phyloP scores from a whole-genome alignment of 2,888 invertebrate genomes.

The Lasioglossum morio region DNA sequence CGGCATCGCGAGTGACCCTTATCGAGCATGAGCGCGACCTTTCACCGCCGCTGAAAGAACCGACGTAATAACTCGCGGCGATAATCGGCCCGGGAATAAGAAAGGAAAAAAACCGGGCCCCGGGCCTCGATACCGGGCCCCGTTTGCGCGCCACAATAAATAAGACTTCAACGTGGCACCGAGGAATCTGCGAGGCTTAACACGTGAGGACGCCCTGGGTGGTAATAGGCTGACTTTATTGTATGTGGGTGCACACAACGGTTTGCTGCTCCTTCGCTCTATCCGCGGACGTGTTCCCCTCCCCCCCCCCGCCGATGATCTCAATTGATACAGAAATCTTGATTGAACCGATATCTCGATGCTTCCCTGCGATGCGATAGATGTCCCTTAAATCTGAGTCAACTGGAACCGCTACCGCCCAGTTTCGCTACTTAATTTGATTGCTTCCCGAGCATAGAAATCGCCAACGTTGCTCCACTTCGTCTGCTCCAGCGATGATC shows the following conservation, averaged over 20 bases:
- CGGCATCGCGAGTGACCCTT: constrained; percentile 76
- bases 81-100: constrained; percentile 73
- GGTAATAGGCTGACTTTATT: constrained; percentile 77
- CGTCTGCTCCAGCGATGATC: background rate
- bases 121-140: constrained; percentile 54
- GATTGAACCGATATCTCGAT: constrained; percentile 1
- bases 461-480: background rate
- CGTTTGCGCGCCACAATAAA: constrained; percentile 75
- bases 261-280: constrained; percentile 47
- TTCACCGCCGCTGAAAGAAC: constrained; percentile 74
- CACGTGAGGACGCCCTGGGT: constrained; percentile 76
- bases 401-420: background rate
- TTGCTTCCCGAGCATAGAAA: background rate
- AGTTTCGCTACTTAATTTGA: background rate
- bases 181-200: constrained; percentile 68
- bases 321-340: constrained; percentile 23
- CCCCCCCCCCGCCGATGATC: constrained; percentile 23
- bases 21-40: constrained; percentile 77
- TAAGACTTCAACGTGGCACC: constrained; percentile 78
- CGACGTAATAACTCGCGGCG: constrained; percentile 78
- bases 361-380: background rate
- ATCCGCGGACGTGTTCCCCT: constrained; percentile 15
- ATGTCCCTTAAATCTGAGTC: background rate
- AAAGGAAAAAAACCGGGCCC: constrained; percentile 36
- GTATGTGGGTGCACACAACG: constrained; percentile 65